Evolutionary conservation across 2,797 vertebrate genomes (phyloP), one percentile per base, ranked within the genome.

Genomic region (Gastrophryne carolinensis): DNA sequence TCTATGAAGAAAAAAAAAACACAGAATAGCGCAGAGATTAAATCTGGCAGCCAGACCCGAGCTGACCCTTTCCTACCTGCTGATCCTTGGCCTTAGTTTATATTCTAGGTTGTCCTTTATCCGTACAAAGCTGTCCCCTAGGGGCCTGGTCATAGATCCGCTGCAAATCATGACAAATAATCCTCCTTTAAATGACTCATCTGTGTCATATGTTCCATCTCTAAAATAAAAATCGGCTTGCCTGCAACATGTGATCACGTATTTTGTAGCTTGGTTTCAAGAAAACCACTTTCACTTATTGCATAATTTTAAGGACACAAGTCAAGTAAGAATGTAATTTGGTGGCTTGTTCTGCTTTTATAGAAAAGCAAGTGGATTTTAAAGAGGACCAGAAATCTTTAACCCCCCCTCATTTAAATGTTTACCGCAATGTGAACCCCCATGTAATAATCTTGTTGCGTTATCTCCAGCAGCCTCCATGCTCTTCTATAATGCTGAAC

Each of bases 51-150:
- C 65, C 65, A 35, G 50, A 37, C 32, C 65, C 32, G 37, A 39
- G 65, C 65, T 68, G 65, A 68, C 65, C 65, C 39, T 24, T 23
- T 67, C 56, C 65, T 68, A 68, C 65, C 50, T 68, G 65, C 50
- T 56, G 65, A 68, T 68, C 65, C 65, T 68, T 68, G 65, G 32
- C 65, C 65, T 67, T 68, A 19, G 56, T 68, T 68, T 68, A 68
- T 68, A 68, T 68, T 68, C 65, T 15, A 50, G 32, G 7, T 54
- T 68, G 65, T 56, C 49, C 50, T 27, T 7, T 21, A 50, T 68
- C 65, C 53, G 29, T 53, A 49, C 49, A 68, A 53, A 39, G 65
- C 9, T n/a, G 49, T 68, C 65, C 41, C 62, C 50, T 26, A 34
- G 65, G 50, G 65, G 35, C 8, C 50, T 41, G 21, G 12, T 39